Percentiles rank a stretch among this genome's conserved stretches.
Evolutionary conservation across 1,140 invertebrate genomes (phyloP).

Genomic region (Atta colombica): DNA sequence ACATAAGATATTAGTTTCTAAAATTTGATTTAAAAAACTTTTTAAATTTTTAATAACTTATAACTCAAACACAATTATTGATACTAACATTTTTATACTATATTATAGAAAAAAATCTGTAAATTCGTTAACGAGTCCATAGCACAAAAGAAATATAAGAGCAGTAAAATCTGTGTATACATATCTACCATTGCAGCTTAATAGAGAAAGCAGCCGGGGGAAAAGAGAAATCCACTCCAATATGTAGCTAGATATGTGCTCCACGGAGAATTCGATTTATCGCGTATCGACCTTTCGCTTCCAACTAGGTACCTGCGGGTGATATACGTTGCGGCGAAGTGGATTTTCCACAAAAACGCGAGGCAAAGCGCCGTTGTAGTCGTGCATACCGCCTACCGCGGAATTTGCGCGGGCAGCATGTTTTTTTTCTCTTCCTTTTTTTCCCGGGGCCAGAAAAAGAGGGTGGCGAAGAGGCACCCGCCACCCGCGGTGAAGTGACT

Average conservation of each 20-base stretch:
- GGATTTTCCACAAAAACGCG: slow-evolving; percentile 60
- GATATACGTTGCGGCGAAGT: slow-evolving; percentile 59
- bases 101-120: not conserved
- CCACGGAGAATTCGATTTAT: slow-evolving; percentile 43
- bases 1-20: not conserved
- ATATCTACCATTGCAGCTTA: slow-evolving; percentile 17
- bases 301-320: slow-evolving; percentile 59
- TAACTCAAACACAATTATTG: not conserved
- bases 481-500: slow-evolving; percentile 80
- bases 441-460: slow-evolving; percentile 29
- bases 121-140: slow-evolving; percentile 1
- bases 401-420: slow-evolving; percentile 57
- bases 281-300: slow-evolving; percentile 41
- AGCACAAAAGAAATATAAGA: slow-evolving; percentile 16
- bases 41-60: not conserved
- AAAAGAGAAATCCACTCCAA: slow-evolving; percentile 44
- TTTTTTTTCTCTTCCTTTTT: slow-evolving; percentile 46
- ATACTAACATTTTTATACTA: not conserved
- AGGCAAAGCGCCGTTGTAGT: slow-evolving; percentile 26
- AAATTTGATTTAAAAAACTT: not conserved
- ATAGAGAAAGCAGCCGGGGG: slow-evolving; percentile 10
- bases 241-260: slow-evolving; percentile 45
- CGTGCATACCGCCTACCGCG: slow-evolving; percentile 18
- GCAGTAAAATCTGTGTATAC: slow-evolving; percentile 36
- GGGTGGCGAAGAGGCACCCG: slow-evolving; percentile 58